These are phyloP conservation scores for Falco biarmicus DNA, from an alignment of 2,797 vertebrate species.

Conservation along the genomic window DNA sequence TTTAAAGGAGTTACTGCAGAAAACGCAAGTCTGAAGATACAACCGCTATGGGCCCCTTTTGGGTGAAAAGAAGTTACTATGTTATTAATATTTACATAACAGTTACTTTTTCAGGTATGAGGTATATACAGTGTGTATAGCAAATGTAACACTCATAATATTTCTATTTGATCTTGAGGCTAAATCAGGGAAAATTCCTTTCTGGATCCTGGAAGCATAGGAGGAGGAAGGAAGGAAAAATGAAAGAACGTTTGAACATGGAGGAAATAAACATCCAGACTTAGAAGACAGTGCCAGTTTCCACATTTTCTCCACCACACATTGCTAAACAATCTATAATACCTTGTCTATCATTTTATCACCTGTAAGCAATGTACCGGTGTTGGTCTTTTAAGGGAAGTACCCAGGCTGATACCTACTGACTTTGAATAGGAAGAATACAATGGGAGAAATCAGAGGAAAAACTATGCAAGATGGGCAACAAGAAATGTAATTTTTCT, in stretches of 20 bases:
- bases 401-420: neutral
- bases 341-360: neutral
- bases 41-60: neutral
- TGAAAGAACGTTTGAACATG: constrained; percentile 21
- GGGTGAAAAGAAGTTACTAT: neutral
- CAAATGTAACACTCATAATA: neutral
- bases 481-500: neutral
- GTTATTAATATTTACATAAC: neutral
- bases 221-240: neutral
- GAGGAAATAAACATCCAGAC: constrained; percentile 7
- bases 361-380: neutral
- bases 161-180: neutral
- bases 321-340: neutral
- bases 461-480: neutral
- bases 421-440: neutral
- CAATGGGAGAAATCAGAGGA: neutral
- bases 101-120: neutral
- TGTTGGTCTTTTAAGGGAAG: neutral
- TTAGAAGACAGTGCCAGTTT: neutral
- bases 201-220: neutral
- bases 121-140: neutral
- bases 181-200: neutral
- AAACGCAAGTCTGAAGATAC: neutral
- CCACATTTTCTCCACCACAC: neutral
- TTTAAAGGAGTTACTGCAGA: neutral